phyloP scores from a whole-genome alignment of 2,113 vertebrate genomes.

The Murina feae region DNA sequence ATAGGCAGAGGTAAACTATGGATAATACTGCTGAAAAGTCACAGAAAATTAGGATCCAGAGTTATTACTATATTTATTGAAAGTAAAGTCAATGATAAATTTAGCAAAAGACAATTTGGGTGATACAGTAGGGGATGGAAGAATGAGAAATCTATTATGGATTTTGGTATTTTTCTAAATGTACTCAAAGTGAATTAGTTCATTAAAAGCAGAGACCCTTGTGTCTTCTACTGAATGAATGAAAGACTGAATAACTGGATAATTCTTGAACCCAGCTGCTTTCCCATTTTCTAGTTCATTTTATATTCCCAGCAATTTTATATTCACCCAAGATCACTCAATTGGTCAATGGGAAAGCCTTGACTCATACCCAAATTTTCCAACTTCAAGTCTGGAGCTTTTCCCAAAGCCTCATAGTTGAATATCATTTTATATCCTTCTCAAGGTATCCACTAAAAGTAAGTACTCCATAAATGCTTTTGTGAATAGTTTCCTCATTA shows the following conservation, averaged over 20 bases:
- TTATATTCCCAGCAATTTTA: not conserved
- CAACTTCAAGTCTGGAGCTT: not conserved
- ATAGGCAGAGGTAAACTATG: not conserved
- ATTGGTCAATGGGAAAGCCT: not conserved
- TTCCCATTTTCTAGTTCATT: conserved; percentile 25
- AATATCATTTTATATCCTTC: conserved; percentile 33
- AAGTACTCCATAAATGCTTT: conserved; percentile 54
- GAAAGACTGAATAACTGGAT: not conserved
- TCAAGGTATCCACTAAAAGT: conserved; percentile 42
- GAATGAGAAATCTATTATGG: not conserved
- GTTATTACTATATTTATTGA: not conserved
- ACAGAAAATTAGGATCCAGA: conserved; percentile 5
- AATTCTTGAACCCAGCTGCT: conserved; percentile 13
- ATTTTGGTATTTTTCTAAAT: conserved; percentile 5
- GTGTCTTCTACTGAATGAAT: not conserved
- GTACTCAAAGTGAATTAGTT: conserved; percentile 19
- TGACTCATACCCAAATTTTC: conserved; percentile 23
- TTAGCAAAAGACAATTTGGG: not conserved
- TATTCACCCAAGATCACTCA: conserved; percentile 26
- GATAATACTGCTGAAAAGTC: not conserved
- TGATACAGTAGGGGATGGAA: not conserved
- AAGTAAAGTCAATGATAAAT: not conserved
- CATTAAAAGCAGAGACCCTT: not conserved
- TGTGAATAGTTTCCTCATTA: conserved; percentile 58
- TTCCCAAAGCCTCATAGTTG: not conserved